Conservation (phyloP, 2,113 vertebrate genomes). For the Ibidorhyncha struthersii region DNA sequence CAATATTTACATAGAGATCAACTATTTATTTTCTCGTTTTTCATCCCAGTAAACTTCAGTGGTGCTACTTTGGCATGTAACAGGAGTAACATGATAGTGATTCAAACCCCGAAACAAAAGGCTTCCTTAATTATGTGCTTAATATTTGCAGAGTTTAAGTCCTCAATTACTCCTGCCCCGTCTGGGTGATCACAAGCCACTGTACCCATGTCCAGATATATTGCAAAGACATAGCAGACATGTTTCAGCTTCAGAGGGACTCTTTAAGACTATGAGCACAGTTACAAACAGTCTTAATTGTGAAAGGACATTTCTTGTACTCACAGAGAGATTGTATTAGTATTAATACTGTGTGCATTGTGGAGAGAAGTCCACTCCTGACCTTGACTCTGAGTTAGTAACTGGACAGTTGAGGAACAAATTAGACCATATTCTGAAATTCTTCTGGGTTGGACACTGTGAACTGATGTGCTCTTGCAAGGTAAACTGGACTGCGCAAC, state of each 20-base stretch:
- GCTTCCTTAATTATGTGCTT: neutral
- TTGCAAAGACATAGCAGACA: neutral
- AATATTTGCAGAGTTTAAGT: neutral
- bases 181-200: neutral
- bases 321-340: neutral
- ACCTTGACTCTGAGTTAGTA: neutral
- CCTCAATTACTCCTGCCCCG: neutral
- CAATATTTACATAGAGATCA: neutral
- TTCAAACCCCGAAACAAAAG: neutral
- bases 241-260: neutral
- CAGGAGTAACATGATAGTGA: neutral
- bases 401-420: rapidly evolving
- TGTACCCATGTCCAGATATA: neutral
- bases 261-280: neutral
- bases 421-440: neutral
- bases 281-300: neutral
- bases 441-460: neutral
- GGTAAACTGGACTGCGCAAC: neutral
- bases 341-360: neutral
- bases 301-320: neutral
- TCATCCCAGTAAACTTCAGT: neutral
- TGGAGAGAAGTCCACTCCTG: neutral
- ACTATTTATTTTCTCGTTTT: rapidly evolving
- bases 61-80: neutral
- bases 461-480: neutral